A percentile compares a stretch with the other conserved stretches of the same genome.
Conservation (phyloP, 2,888 invertebrate species). For the Tiphia femorata region DNA sequence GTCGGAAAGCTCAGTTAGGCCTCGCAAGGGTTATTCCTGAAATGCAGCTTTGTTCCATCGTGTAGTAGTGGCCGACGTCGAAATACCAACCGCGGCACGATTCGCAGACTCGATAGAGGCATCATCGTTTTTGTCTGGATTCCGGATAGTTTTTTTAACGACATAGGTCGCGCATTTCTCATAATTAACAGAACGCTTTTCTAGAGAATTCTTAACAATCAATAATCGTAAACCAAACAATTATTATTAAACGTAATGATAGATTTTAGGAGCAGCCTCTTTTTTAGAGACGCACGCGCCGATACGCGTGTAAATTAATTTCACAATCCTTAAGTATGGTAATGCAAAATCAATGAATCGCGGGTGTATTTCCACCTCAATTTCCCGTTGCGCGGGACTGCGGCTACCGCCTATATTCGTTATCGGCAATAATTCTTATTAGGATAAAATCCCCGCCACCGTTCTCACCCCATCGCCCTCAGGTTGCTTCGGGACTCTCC, state of each 20-base stretch:
- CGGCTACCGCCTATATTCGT: conserved; percentile 21
- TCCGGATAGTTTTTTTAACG: no score
- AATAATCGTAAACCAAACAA: no score
- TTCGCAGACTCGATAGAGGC: not conserved
- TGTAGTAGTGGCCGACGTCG: conserved; percentile 16
- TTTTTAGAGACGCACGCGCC: no score
- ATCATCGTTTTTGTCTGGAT: no score
- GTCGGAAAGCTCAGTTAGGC: conserved; percentile 35
- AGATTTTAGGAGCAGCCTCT: no score
- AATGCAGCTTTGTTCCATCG: conserved; percentile 30
- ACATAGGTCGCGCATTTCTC: no score
- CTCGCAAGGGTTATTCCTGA: conserved; percentile 32
- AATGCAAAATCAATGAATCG: conserved; percentile 32
- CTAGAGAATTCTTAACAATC: no score
- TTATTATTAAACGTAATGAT: no score
- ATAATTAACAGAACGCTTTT: no score
- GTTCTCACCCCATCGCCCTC: not conserved
- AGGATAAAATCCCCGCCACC: conserved; percentile 15
- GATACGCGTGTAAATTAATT: no score
- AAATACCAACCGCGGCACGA: conserved; percentile 5
- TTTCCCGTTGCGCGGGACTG: conserved; percentile 6
- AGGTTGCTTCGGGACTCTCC: no score
- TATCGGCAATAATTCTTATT: conserved; percentile 28
- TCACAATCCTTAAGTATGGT: no score
- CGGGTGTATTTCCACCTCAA: conserved; percentile 16